Base-by-base conservation (phyloP, 2,113 vertebrate species). In the Emydura subglobosa region DNA sequence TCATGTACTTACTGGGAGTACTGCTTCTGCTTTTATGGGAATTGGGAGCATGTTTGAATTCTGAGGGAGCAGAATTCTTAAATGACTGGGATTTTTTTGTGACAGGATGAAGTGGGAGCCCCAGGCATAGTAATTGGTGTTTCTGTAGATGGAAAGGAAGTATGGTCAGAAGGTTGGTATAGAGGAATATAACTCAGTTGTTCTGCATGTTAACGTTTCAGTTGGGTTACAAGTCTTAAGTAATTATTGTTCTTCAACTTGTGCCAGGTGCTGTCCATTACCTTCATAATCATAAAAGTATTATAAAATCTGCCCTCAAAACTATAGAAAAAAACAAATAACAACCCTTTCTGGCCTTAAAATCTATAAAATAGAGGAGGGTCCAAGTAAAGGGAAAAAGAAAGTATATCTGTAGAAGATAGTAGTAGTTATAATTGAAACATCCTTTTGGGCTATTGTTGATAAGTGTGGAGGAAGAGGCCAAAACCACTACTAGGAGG, bases 71-170 rank as follows among this genome's bases (percentile, higher is more conserved):
- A 39, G 65, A 72, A 19, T 17, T n/a, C 19, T 72, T 39, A 39
- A 39, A 72, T 72, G 17, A 72, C 6, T 39, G 19, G 17, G n/a
- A 2, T 39, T 2, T 11, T 53, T n/a, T 81, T 89, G 79, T 85
- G 34, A 27, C 96, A 99, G 99, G 98, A 98, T 96, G 99, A 99
- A 98, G 98, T 99, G 55, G 99, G 99, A 59, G 98, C 99, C 59
- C 99, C 99, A 0, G 99, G 99, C 11, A 94, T 99, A 81, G 98
- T 99, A 47, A 97, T 99, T 54, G 99, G 99, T 50, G 99, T 99
- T 90, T 99, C 99, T 78, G 99, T 99, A 84, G 99, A 99, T 96
- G 99, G 99, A 85, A 96, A 96, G 88, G 98, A 98, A 82, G 98
- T 99, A 83, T 99, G 99, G 99, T 98, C 98, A 86, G 99, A 99